Percentiles rank a stretch among this genome's conserved stretches.
phyloP scores from a whole-genome alignment of 2,888 invertebrate genomes.

The Drosophila tripunctata region DNA sequence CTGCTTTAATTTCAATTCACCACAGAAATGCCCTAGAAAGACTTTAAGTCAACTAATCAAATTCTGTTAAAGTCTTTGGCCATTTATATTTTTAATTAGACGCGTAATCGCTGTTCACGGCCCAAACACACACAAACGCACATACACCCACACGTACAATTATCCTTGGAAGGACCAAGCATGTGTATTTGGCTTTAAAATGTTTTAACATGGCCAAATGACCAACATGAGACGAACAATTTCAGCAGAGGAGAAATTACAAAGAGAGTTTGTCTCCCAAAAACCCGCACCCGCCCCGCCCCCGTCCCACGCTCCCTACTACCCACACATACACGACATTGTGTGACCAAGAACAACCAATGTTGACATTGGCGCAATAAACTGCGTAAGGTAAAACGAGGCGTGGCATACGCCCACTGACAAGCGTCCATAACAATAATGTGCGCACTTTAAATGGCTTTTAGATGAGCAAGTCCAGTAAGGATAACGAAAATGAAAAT shows the following conservation, averaged over 20 bases:
- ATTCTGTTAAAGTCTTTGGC: constrained; percentile 8
- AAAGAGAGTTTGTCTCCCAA: constrained; percentile 31
- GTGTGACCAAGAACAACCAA: constrained; percentile 26
- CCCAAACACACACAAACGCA: constrained; percentile 22
- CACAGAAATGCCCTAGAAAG: no score
- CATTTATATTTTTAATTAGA: constrained; percentile 42
- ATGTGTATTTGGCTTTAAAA: constrained; percentile 62
- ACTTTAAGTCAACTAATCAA: no score
- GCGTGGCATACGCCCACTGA: constrained; percentile 6
- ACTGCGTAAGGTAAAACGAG: constrained; percentile 24
- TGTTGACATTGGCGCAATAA: constrained; percentile 73
- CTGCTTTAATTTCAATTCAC: constrained; percentile 45
- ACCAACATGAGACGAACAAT: constrained; percentile 6
- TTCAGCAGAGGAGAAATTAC: constrained; percentile 26
- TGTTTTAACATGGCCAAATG: constrained; percentile 48
- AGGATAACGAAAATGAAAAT: neutral
- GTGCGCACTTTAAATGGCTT: constrained; percentile 67
- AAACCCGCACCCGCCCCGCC: neutral
- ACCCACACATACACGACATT: constrained; percentile 5
- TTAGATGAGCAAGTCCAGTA: constrained; percentile 40
- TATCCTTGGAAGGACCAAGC: constrained; percentile 42
- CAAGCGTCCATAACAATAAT: constrained; percentile 41
- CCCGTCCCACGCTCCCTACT: neutral
- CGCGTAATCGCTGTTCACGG: constrained; percentile 15
- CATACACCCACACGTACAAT: constrained; percentile 29